A percentile compares a stretch with the other conserved stretches of the same genome.
Conservation (phyloP, 2,888 invertebrate species). For the Aphelenchoides bicaudatus region DNA sequence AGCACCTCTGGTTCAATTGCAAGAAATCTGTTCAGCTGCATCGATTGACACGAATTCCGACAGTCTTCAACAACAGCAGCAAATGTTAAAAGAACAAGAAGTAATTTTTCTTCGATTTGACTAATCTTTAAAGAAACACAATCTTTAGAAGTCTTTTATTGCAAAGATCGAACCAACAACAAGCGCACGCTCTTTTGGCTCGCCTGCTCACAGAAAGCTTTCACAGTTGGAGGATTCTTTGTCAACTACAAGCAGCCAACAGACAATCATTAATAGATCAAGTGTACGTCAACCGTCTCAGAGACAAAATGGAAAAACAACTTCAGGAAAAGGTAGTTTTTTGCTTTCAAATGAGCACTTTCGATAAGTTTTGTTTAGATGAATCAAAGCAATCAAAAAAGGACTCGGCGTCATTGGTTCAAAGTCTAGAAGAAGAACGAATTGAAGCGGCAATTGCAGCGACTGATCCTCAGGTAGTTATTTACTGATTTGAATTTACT, state of each 20-base stretch:
- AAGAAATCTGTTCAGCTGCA: conserved; percentile 72
- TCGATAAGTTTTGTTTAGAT: no score
- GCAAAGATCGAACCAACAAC: no score
- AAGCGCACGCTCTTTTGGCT: background rate
- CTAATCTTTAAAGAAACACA: conserved; percentile 11
- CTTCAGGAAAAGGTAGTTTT: no score
- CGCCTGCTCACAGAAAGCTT: background rate
- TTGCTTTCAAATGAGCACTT: no score
- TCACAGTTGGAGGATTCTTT: conserved; percentile 27
- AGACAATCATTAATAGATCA: conserved; percentile 42
- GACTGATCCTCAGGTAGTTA: background rate
- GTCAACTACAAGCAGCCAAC: conserved; percentile 50
- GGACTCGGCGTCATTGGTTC: conserved; percentile 20
- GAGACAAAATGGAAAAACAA: no score
- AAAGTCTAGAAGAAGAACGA: conserved; percentile 18
- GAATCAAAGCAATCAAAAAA: conserved; percentile 14
- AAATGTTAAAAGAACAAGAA: background rate
- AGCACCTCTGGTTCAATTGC: conserved; percentile 57
- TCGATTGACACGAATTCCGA: conserved; percentile 45
- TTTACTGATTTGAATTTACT: background rate
- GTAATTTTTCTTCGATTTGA: background rate
- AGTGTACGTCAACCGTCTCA: background rate
- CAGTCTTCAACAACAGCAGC: no score
- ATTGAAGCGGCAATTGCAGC: conserved; percentile 6
- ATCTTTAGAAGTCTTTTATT: conserved; percentile 4